phyloP scores from a whole-genome alignment of 2,113 vertebrate species.

The Alces alces region DNA sequence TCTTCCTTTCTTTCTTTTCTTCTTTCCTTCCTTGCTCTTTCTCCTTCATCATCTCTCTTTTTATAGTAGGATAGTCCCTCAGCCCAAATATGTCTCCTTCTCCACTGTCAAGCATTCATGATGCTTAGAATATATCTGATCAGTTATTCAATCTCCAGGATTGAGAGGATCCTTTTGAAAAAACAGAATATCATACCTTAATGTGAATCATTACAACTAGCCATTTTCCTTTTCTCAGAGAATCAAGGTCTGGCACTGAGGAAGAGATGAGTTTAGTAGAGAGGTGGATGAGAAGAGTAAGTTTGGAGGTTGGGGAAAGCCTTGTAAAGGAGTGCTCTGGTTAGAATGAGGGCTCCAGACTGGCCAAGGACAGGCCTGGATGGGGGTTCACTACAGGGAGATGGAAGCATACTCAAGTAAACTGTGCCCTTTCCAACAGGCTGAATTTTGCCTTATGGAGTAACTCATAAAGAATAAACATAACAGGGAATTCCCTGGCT shows the following conservation, averaged over 20 bases:
- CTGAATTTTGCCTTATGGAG: background rate
- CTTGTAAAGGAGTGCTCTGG: background rate
- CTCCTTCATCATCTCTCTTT: background rate
- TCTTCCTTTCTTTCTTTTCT: background rate
- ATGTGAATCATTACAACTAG: background rate
- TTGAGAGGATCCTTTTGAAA: background rate
- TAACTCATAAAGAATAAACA: background rate
- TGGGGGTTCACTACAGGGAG: background rate
- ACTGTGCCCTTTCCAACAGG: background rate
- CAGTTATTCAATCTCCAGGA: background rate
- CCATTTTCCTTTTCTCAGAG: background rate
- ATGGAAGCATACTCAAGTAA: background rate
- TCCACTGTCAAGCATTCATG: background rate
- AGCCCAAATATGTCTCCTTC: background rate
- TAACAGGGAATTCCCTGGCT: background rate
- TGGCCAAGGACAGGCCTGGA: background rate
- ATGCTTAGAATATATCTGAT: background rate
- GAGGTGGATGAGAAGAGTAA: background rate
- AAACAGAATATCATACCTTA: background rate
- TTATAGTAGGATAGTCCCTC: background rate
- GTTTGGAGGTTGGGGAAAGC: background rate
- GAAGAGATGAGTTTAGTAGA: background rate
- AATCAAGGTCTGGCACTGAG: background rate
- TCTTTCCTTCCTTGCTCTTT: background rate
- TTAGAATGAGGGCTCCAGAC: background rate